phyloP scores from a whole-genome alignment of 2,888 invertebrate genomes.

The Meganola albula region DNA sequence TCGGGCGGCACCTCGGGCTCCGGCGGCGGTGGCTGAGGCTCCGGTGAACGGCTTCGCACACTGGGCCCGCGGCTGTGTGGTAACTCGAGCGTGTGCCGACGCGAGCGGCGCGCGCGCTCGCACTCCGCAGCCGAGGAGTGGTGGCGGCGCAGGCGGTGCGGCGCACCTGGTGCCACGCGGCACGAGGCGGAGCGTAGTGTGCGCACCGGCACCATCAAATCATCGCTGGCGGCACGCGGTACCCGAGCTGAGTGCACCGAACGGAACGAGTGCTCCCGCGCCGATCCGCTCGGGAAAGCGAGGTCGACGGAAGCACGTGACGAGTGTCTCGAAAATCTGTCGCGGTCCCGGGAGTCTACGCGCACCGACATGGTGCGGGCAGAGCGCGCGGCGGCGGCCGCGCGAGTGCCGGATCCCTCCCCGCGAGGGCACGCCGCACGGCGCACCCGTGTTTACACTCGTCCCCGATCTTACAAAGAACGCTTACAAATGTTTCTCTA shows the following conservation, averaged over 20 bases:
- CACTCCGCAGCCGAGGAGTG: constrained; percentile 72
- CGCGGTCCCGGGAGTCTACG: constrained; percentile 67
- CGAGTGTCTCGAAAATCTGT: constrained; percentile 70
- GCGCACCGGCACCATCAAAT: constrained; percentile 70
- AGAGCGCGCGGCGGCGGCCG: constrained; percentile 71
- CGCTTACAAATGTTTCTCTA: constrained; percentile 61
- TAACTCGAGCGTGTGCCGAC: constrained; percentile 65
- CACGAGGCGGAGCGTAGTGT: constrained; percentile 69
- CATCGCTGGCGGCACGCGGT: constrained; percentile 67
- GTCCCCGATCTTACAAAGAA: constrained; percentile 60
- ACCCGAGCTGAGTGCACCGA: constrained; percentile 71
- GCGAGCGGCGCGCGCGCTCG: constrained; percentile 66
- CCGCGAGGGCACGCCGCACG: constrained; percentile 38
- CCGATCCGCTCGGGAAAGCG: constrained; percentile 61
- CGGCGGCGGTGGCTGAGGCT: constrained; percentile 55
- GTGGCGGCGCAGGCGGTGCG: constrained; percentile 68
- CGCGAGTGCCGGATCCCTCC: constrained; percentile 62
- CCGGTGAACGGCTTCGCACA: constrained; percentile 66
- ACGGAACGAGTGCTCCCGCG: constrained; percentile 66
- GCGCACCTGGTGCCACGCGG: constrained; percentile 64
- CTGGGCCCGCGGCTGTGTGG: constrained; percentile 67
- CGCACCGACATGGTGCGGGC: constrained; percentile 74
- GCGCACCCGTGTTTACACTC: constrained; percentile 66
- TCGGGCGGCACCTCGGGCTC: constrained; percentile 68
- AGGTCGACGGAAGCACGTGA: constrained; percentile 72